Base-by-base conservation (phyloP, 2,888 invertebrate genomes). In the Nemapogon koenigi region DNA sequence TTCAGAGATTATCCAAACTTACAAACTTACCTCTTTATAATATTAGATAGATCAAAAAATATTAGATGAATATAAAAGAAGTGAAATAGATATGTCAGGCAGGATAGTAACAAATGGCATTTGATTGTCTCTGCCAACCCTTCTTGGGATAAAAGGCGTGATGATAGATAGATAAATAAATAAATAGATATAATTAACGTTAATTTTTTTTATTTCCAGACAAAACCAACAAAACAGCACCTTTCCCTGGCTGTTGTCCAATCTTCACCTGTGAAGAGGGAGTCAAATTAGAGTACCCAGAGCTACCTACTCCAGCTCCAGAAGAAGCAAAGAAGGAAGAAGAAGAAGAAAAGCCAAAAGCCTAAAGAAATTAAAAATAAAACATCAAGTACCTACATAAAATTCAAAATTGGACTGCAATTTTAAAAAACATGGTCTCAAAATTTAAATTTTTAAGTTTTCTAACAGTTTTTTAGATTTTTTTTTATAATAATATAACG, bases 221-320 rank as follows among this genome's bases (percentile, higher is more conserved):
- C 4, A 91, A 90, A 64, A 93, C 93, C 57, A 92, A 93, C 83
- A 93, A 92, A 70, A 91, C 92, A 6, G 92, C 93, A 2, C 73
- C 88, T 1, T 94, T 93, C 86, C 94, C 94, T 4, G 84, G 78
- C 18, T 94, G 94, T 65, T 94, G 94, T 62, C 94, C 94, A 1
- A 75, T 76, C 45, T 94, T 93, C 81, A 88, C 87, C 6, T 94
- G 94, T 69, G 92, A 93, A 59, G 86, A 87, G 14, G 94, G 93
- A 28, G 90, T 86, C 37, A 90, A 88, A 53, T 70, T 94, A 53
- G 92, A 94, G 66, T 94, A 90, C 72, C 93, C 93, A 2, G 92
- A 92, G 54, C 84, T 92, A 61, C 84, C 53, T 47, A 76, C 55
- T 44, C 82, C 60, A 49, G 76, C 55, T 49, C 71, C 52, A 51